Evolutionary conservation across 2,797 vertebrate genomes (phyloP).

Genomic region (Leptoclinus maculatus): DNA sequence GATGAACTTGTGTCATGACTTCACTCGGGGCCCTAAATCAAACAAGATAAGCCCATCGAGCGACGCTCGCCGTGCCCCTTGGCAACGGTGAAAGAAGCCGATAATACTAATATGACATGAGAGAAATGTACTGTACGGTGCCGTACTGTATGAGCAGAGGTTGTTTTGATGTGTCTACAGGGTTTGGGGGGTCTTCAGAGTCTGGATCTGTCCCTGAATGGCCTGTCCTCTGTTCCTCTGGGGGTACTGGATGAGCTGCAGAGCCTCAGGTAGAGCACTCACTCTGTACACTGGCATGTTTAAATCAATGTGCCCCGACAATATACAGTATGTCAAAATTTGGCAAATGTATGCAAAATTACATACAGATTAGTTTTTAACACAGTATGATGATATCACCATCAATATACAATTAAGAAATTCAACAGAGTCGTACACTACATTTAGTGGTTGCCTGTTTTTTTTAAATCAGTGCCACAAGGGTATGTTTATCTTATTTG

Average conservation of each 20-base stretch:
- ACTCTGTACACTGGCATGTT: neutral
- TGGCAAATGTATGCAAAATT: neutral
- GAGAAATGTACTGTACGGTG: neutral
- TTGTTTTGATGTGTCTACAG: slow-evolving; percentile 69
- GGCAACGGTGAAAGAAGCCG: slow-evolving; percentile 10
- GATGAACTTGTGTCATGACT: slow-evolving; percentile 40
- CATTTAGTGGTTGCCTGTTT: neutral
- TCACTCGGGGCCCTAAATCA: slow-evolving; percentile 27
- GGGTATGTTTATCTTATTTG: neutral
- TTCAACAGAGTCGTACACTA: neutral
- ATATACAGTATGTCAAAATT: neutral
- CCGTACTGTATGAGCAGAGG: neutral
- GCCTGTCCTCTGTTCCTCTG: slow-evolving; percentile 90
- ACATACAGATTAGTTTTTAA: neutral
- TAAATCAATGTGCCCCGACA: neutral
- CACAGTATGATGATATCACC: neutral
- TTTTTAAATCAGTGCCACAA: neutral
- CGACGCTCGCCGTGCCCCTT: neutral
- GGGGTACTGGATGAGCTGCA: slow-evolving; percentile 92
- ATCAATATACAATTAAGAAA: neutral
- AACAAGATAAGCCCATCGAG: slow-evolving; percentile 26
- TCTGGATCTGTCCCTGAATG: slow-evolving; percentile 95
- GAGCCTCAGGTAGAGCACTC: slow-evolving; percentile 82
- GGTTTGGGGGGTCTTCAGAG: slow-evolving; percentile 87
- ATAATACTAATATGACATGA: neutral